Percentiles rank a stretch among this genome's conserved stretches.
These are phyloP conservation scores for Vanessa cardui DNA, from an alignment of 2,888 invertebrate genomes.

Conservation along the genomic window DNA sequence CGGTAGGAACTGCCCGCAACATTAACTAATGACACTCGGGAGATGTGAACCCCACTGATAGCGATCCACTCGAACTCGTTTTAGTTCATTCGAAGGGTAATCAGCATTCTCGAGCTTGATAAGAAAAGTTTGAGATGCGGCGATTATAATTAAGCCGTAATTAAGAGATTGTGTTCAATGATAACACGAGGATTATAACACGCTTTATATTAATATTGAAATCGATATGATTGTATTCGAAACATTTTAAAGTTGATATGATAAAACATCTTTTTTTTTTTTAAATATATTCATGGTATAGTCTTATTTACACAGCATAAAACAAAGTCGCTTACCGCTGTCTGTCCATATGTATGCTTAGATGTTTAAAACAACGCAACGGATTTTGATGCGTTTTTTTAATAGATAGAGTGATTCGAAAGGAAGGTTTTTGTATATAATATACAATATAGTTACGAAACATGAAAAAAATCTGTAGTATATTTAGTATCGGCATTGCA, in stretches of 20 bases:
- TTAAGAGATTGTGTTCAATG: slow-evolving; percentile 23
- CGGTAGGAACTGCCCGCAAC: slow-evolving; percentile 45
- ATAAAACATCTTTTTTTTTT: not conserved
- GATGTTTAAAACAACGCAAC: no score
- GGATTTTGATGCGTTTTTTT: no score
- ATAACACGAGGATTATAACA: slow-evolving; percentile 10
- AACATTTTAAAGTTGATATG: slow-evolving; percentile 4
- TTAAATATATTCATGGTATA: no score
- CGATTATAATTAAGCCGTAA: slow-evolving; percentile 18
- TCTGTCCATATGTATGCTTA: no score
- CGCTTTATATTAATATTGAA: slow-evolving; percentile 14
- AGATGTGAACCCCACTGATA: slow-evolving; percentile 56
- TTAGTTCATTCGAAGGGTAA: slow-evolving; percentile 33
- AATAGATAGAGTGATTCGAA: no score
- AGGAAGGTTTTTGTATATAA: no score
- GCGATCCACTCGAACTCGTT: slow-evolving; percentile 34
- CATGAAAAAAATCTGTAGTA: no score
- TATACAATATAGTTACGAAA: no score
- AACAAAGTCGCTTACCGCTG: no score
- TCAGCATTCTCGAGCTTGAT: slow-evolving; percentile 24
- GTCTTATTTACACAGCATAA: no score
- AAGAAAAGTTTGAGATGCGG: slow-evolving; percentile 22
- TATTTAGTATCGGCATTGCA: no score
- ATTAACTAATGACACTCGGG: slow-evolving; percentile 51
- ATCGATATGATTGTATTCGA: slow-evolving; percentile 4